Base-by-base conservation (phyloP, 2,888 invertebrate genomes). In the Odiellus spinosus region DNA sequence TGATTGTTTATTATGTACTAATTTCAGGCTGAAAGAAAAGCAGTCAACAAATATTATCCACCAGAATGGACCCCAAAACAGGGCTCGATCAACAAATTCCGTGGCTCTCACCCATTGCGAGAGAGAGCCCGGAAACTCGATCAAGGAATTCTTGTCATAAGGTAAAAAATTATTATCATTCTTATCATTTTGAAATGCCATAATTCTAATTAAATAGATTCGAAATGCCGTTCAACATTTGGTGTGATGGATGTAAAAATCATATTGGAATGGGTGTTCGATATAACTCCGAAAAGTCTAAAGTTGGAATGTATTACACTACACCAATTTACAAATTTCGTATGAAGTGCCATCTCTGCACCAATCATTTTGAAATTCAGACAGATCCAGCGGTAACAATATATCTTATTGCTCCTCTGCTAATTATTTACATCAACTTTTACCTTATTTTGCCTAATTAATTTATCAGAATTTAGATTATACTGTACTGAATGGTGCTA, bases 221-320 rank as follows among this genome's bases (percentile, higher is more conserved):
- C 72, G 98, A 98, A 71, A 93, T 98, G 95, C 98, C 98, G 0
- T 98, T 91, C 63, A 98, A 98, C 67, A 96, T 98, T 58, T 98
- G 98, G 98, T 99, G 98, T 59, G 86, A 88, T 35, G 95, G 95
- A 45, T 98, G 98, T 64, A 81, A 82, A 53, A 96, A 90, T 69
- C 98, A 96, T 63, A 90, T 99, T 47, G 98, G 95, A 26, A 98
- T 96, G 95, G 96, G 98, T 1, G 55, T 57, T 52, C 70, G 98
- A 43, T 98, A 98, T 65, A 98, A 74, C 61, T 72, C 73, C 17
- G 72, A 73, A 59, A 73, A 73, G 60, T 67, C 66, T 33, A 74
- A 72, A 60, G 62, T 90, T 44, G 98, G 96, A 55, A 96, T 91
- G 85, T 98, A 98, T 64, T 96, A 93, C 62, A 85, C 83, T 1